Evolutionary conservation across 2,797 vertebrate genomes (phyloP).

Genomic region (Argentina silus): DNA sequence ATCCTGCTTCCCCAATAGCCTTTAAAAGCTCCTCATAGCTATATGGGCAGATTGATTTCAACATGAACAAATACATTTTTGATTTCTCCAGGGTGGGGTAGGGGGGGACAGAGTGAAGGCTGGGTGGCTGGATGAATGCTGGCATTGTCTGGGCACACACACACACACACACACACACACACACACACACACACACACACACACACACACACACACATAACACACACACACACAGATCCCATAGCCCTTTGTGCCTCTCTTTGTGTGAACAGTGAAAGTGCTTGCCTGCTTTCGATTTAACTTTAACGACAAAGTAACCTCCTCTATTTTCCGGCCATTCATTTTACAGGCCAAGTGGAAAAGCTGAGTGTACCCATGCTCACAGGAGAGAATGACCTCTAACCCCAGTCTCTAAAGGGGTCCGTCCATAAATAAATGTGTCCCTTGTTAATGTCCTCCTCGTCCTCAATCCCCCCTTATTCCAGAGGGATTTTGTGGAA

Average conservation of each 20-base stretch:
- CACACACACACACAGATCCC: slow-evolving; percentile 3
- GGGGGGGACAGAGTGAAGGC: slow-evolving; percentile 31
- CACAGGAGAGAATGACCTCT: slow-evolving; percentile 45
- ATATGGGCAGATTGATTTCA: slow-evolving; percentile 56
- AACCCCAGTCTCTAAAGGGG: slow-evolving; percentile 33
- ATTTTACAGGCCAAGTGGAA: slow-evolving; percentile 16
- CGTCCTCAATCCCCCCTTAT: slow-evolving; percentile 40
- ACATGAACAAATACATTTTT: slow-evolving; percentile 57
- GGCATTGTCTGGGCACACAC: slow-evolving; percentile 55
- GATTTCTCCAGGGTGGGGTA: slow-evolving; percentile 45
- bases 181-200: slow-evolving; percentile 14
- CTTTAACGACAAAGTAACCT: slow-evolving; percentile 38
- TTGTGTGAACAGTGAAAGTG: slow-evolving; percentile 47
- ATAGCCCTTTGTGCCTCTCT: slow-evolving; percentile 23
- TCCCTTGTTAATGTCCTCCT: slow-evolving; percentile 35
- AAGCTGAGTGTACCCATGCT: too few relatives aligned
- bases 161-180: slow-evolving; percentile 20
- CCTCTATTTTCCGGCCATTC: slow-evolving; percentile 21
- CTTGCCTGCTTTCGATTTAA: slow-evolving; percentile 60
- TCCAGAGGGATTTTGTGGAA: slow-evolving; percentile 23
- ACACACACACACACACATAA: slow-evolving; percentile 11
- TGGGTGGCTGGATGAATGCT: slow-evolving; percentile 61
- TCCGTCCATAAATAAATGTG: slow-evolving; percentile 54
- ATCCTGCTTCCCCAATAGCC: slow-evolving; percentile 22
- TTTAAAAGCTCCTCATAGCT: slow-evolving; percentile 28